These are phyloP conservation scores for Adelphocoris suturalis DNA, from an alignment of 2,888 invertebrate genomes.

Conservation along the genomic window DNA sequence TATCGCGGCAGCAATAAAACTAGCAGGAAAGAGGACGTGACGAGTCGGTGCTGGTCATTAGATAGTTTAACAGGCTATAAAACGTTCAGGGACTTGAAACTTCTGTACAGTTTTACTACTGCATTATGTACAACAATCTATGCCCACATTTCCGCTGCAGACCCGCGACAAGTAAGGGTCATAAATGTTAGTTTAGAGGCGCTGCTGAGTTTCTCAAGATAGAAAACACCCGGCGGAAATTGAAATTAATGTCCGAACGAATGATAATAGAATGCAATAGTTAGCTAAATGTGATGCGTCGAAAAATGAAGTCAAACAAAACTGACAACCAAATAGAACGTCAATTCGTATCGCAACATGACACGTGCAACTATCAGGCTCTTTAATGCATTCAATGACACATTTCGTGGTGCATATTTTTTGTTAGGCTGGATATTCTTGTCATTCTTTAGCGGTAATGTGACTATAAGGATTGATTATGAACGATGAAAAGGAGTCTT, in stretches of 20 bases:
- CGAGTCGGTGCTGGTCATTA: slow-evolving; percentile 33
- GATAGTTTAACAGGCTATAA: slow-evolving; percentile 41
- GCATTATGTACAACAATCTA: slow-evolving; percentile 42
- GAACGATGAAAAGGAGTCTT: too few relatives aligned
- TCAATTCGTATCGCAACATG: too few relatives aligned
- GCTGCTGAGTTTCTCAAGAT: background rate
- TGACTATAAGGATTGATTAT: too few relatives aligned
- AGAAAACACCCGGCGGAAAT: slow-evolving; percentile 14
- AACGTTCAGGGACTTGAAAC: slow-evolving; percentile 44
- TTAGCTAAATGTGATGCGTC: background rate
- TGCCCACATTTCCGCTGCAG: background rate
- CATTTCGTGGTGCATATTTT: too few relatives aligned
- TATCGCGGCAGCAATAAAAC: background rate
- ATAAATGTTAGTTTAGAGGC: slow-evolving; percentile 21
- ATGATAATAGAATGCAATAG: background rate
- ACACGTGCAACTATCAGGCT: too few relatives aligned
- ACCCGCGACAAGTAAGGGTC: background rate
- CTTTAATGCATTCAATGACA: too few relatives aligned
- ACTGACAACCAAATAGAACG: too few relatives aligned
- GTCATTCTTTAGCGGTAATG: too few relatives aligned
- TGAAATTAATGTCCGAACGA: background rate
- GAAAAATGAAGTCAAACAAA: background rate
- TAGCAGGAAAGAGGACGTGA: background rate
- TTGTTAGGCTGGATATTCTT: too few relatives aligned
- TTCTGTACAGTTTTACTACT: slow-evolving; percentile 45